These are phyloP conservation scores for Heteromurus nitidus DNA, from an alignment of 2,888 invertebrate species.

Conservation along the genomic window DNA sequence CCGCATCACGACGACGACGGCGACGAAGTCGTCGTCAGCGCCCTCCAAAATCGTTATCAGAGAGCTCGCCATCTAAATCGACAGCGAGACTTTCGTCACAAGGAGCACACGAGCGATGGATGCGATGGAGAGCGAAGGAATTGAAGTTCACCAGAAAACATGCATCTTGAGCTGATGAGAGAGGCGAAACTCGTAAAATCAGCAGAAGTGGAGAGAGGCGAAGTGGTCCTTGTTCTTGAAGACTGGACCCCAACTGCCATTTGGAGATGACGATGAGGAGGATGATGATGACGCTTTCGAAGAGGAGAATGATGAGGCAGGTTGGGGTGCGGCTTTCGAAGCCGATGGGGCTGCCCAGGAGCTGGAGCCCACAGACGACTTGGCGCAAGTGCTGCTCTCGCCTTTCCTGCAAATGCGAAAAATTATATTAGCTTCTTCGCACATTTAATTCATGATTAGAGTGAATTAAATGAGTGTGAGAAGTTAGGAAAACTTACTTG, in stretches of 20 bases:
- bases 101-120: neutral
- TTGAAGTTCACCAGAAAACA: too few species aligned
- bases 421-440: too few species aligned
- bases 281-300: constrained; percentile 21
- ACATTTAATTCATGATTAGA: too few species aligned
- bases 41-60: neutral
- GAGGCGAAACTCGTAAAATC: too few species aligned
- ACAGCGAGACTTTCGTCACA: neutral
- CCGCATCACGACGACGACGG: neutral
- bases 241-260: constrained; percentile 84
- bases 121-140: too few species aligned
- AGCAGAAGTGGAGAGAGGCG: constrained; percentile 81
- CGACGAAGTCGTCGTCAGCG: neutral
- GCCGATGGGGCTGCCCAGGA: neutral
- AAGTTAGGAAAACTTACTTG: constrained; percentile 8
- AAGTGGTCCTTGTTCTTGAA: constrained; percentile 86
- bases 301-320: neutral
- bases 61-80: neutral
- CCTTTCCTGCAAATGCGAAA: constrained; percentile 28
- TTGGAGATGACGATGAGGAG: constrained; percentile 73
- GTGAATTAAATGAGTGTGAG: neutral
- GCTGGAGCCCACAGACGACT: constrained; percentile 8
- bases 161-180: neutral
- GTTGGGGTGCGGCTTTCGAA: neutral
- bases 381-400: constrained; percentile 40